Evolutionary conservation across 2,888 invertebrate genomes (phyloP).

Genomic region (Xestia ashworthii): DNA sequence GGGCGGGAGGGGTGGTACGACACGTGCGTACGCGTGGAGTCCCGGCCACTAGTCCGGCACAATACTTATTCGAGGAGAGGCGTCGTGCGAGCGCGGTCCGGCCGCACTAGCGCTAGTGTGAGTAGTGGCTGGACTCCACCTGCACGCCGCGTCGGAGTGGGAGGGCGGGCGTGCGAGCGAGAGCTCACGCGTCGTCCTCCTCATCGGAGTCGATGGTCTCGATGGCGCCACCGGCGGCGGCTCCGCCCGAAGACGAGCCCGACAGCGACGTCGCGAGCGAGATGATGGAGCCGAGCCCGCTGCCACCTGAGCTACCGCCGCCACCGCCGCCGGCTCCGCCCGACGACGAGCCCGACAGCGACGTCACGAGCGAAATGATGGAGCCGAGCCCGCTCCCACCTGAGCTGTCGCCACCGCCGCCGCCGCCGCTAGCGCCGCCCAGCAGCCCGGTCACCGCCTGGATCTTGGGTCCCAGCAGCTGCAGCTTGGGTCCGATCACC

Average conservation of each 20-base stretch:
- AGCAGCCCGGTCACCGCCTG: conserved; percentile 89
- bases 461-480: conserved; percentile 92
- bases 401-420: conserved; percentile 88
- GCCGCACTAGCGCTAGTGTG: conserved; percentile 24
- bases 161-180: conserved; percentile 38
- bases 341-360: conserved; percentile 86
- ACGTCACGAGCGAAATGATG: conserved; percentile 86
- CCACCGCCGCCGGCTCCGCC: conserved; percentile 89
- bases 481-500: conserved; percentile 93
- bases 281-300: conserved; percentile 86
- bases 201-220: conserved; percentile 87
- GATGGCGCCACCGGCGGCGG: conserved; percentile 80
- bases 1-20: neutral
- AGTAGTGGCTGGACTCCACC: conserved; percentile 6
- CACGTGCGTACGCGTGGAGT: conserved; percentile 9
- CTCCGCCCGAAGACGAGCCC: conserved; percentile 86
- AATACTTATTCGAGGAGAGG: conserved; percentile 6
- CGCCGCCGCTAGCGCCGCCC: conserved; percentile 91
- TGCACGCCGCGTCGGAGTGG: conserved; percentile 33
- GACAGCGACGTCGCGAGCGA: conserved; percentile 87
- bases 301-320: conserved; percentile 87
- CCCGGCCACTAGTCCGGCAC: conserved; percentile 13
- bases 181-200: conserved; percentile 85
- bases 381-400: conserved; percentile 88
- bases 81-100: conserved; percentile 21